These are phyloP conservation scores for Calephelis virginiensis DNA, from an alignment of 1,140 invertebrate genomes.

Conservation along the genomic window DNA sequence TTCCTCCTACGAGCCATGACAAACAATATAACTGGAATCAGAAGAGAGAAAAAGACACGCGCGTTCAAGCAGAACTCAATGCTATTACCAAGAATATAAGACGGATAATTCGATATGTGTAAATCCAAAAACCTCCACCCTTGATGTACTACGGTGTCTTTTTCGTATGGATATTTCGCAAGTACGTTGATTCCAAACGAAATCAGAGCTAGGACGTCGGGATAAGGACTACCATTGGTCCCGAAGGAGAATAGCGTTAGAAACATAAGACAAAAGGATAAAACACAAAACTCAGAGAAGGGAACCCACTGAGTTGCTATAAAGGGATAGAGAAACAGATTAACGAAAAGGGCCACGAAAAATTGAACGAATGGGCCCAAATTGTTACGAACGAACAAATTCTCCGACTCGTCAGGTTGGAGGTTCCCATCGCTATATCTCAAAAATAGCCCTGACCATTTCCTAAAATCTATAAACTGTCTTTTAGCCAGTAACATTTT, in stretches of 20 bases:
- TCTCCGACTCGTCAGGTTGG: slow-evolving; percentile 88
- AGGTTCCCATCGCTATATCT: slow-evolving; percentile 84
- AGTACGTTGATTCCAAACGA: slow-evolving; percentile 90
- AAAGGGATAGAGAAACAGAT: slow-evolving; percentile 87
- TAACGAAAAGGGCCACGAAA: slow-evolving; percentile 85
- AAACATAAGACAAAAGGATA: slow-evolving; percentile 85
- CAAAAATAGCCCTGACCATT: slow-evolving; percentile 89
- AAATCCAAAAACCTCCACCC: slow-evolving; percentile 89
- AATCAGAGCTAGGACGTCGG: slow-evolving; percentile 85
- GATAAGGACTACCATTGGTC: slow-evolving; percentile 76
- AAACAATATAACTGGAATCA: slow-evolving; percentile 86
- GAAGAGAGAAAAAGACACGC: slow-evolving; percentile 86
- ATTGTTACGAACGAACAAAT: slow-evolving; percentile 89
- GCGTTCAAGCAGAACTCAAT: slow-evolving; percentile 92
- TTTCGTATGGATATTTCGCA: slow-evolving; percentile 91
- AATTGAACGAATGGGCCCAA: slow-evolving; percentile 88
- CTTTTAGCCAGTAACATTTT: slow-evolving; percentile 87
- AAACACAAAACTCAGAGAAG: slow-evolving; percentile 89
- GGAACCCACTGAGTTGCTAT: slow-evolving; percentile 88
- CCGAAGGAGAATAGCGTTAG: slow-evolving; percentile 86
- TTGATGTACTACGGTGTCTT: slow-evolving; percentile 87
- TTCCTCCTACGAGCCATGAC: slow-evolving; percentile 85
- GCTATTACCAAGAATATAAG: slow-evolving; percentile 88
- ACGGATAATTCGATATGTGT: slow-evolving; percentile 88
- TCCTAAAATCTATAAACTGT: slow-evolving; percentile 86